Evolutionary conservation across 1,140 invertebrate genomes (phyloP), one percentile per base, ranked within the genome.

Genomic region (Trialeurodes vaporariorum): DNA sequence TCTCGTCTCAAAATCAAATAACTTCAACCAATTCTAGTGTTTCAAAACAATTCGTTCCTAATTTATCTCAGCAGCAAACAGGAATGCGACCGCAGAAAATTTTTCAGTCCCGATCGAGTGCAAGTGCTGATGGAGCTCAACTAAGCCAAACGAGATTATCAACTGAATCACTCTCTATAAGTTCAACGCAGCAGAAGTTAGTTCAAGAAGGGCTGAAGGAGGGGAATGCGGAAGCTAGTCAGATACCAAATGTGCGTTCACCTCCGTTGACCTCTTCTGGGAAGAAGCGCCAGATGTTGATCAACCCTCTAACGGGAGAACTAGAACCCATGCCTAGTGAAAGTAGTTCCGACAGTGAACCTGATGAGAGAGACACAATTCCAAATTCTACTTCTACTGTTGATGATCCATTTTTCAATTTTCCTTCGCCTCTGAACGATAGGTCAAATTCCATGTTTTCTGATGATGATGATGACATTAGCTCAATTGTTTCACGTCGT

Each of bases 281-380:
- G 0, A 84, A 86, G 72, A 82, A 84, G 66, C 81, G 86, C 61
- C 87, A 90, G 73, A 89, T 90, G 80, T 83, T 94, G 1, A 91
- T 94, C 34, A 95, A 94, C 81, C 92, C 92, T 2, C 81, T 92
- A 69, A 93, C 92, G 2, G 92, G 92, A 17, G 85, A 90, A 71
- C 77, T 95, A 72, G 92, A 94, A 76, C 89, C 89, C 1, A 86
- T 89, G 83, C 84, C 85, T 2, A 87, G 83, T 70, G 87, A 89
- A 70, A 83, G 82, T 61, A 79, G 79, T 69, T 82, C 81, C 21
- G 76, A 78, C 24, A 73, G 67, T 73, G 79, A 77, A 68, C 78
- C 76, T 66, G 80, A 81, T 66, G 61, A 67, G 13, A 71, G 75
- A n/a, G 76, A 49, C 34, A 49, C 34, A 9, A 17, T 49, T 9